Percentiles rank a stretch among this genome's conserved stretches.
phyloP scores from a whole-genome alignment of 92 coral and sea anemone genomes.

The Micromussa lordhowensis region DNA sequence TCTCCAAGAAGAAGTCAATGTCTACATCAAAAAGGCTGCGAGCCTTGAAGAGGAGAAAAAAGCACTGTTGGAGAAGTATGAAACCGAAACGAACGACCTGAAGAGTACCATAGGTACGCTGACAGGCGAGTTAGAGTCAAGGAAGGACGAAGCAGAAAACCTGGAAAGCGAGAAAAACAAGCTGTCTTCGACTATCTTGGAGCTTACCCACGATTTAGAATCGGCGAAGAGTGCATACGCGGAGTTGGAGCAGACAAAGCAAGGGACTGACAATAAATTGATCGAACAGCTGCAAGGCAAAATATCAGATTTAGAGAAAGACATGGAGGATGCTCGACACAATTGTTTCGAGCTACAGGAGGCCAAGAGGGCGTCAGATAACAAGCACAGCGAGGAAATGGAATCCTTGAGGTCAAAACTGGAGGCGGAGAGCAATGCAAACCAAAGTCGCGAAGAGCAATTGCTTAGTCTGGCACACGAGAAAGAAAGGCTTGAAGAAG shows the following conservation, averaged over 20 bases:
- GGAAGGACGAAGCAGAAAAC: constrained; percentile 45
- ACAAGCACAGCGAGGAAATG: constrained; percentile 56
- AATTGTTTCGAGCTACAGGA: constrained; percentile 72
- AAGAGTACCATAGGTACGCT: constrained; percentile 44
- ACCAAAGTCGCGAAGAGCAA: constrained; percentile 38
- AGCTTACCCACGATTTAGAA: constrained; percentile 59
- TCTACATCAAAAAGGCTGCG: constrained; percentile 76
- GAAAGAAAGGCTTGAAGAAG: constrained; percentile 38
- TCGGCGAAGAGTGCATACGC: constrained; percentile 60
- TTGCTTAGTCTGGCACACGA: constrained; percentile 32
- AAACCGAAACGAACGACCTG: constrained; percentile 37
- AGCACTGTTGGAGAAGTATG: constrained; percentile 62
- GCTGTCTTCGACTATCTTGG: constrained; percentile 41
- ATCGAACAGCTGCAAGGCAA: constrained; percentile 67
- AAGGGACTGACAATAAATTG: constrained; percentile 68
- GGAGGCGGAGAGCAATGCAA: constrained; percentile 31
- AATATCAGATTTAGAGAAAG: constrained; percentile 64
- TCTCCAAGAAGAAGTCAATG: constrained; percentile 81
- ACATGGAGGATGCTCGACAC: constrained; percentile 52
- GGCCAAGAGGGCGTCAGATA: constrained; percentile 58
- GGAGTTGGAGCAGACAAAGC: constrained; percentile 72
- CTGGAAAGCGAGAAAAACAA: constrained; percentile 40
- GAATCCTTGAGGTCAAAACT: constrained; percentile 53
- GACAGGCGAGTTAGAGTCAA: constrained; percentile 41
- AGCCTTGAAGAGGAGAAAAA: constrained; percentile 73